Evolutionary conservation across 2,797 vertebrate species (phyloP).

Genomic region (Siniperca obscura): DNA sequence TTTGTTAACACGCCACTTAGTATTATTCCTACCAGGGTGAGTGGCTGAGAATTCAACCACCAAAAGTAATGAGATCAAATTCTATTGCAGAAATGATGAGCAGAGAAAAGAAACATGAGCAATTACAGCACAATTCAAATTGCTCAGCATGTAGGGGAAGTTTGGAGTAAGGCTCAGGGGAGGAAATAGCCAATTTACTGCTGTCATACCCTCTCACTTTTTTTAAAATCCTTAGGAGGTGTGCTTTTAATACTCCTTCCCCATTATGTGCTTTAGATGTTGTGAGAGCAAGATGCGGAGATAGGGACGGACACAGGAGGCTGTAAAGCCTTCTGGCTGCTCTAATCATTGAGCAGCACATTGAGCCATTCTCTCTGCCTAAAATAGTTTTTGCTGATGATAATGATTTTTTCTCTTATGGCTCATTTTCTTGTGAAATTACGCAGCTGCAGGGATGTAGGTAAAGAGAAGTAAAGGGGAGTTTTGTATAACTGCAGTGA

Average conservation of each 20-base stretch:
- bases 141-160: slow-evolving; percentile 62
- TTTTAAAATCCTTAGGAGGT: slow-evolving; percentile 64
- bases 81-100: slow-evolving; percentile 61
- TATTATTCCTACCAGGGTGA: slow-evolving; percentile 52
- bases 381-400: slow-evolving; percentile 82
- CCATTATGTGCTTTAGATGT: slow-evolving; percentile 68
- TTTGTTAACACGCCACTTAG: slow-evolving; percentile 63
- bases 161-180: slow-evolving; percentile 72
- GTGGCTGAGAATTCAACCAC: slow-evolving; percentile 60
- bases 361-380: slow-evolving; percentile 76
- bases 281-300: slow-evolving; percentile 63
- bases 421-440: slow-evolving; percentile 80
- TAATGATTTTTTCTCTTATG: slow-evolving; percentile 78
- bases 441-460: slow-evolving; percentile 69
- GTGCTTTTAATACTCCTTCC: slow-evolving; percentile 72
- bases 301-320: slow-evolving; percentile 69
- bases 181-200: slow-evolving; percentile 81
- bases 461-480: slow-evolving; percentile 63
- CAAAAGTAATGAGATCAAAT: slow-evolving; percentile 73
- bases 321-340: slow-evolving; percentile 74
- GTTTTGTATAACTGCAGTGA: slow-evolving; percentile 34
- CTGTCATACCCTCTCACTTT: slow-evolving; percentile 74
- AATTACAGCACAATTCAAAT: slow-evolving; percentile 77
- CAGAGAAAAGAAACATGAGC: slow-evolving; percentile 72
- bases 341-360: slow-evolving; percentile 77